Percentiles rank a stretch among this genome's conserved stretches.
phyloP scores from a whole-genome alignment of 2,888 invertebrate genomes.

The Esperia sulphurella region DNA sequence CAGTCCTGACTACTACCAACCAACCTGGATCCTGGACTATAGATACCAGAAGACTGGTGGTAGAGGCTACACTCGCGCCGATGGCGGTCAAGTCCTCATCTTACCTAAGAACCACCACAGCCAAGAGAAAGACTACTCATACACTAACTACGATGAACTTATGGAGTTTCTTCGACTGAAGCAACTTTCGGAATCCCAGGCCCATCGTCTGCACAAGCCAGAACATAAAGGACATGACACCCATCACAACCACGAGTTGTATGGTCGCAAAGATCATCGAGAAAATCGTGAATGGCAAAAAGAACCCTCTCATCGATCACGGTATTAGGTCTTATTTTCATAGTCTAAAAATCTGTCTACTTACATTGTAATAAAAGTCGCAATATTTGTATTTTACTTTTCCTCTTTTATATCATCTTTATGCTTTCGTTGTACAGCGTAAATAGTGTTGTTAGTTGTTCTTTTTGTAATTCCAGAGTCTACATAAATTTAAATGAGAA shows the following conservation, averaged over 20 bases:
- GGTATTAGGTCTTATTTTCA: too few species aligned
- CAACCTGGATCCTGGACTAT: conserved; percentile 58
- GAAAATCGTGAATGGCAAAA: neutral
- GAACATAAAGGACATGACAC: neutral
- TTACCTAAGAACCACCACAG: conserved; percentile 44
- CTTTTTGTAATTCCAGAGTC: too few species aligned
- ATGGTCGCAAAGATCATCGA: neutral
- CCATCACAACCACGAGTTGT: neutral
- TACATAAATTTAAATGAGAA: too few species aligned
- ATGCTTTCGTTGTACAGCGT: too few species aligned
- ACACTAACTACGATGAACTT: conserved; percentile 50
- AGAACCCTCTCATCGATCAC: neutral
- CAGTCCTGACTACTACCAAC: conserved; percentile 59
- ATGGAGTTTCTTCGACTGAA: conserved; percentile 51
- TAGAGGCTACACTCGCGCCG: conserved; percentile 56
- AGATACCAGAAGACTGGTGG: conserved; percentile 62
- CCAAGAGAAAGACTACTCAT: conserved; percentile 38
- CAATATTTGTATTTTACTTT: too few species aligned
- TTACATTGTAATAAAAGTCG: too few species aligned
- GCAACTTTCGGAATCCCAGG: conserved; percentile 29
- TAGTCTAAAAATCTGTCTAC: too few species aligned
- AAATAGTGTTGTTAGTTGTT: too few species aligned
- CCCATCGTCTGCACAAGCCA: neutral
- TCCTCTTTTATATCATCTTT: too few species aligned
- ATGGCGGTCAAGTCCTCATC: conserved; percentile 60